Percentiles rank a stretch among this genome's conserved stretches.
These are phyloP conservation scores for Orthosia gracilis DNA, from an alignment of 2,888 invertebrate species.

Conservation along the genomic window DNA sequence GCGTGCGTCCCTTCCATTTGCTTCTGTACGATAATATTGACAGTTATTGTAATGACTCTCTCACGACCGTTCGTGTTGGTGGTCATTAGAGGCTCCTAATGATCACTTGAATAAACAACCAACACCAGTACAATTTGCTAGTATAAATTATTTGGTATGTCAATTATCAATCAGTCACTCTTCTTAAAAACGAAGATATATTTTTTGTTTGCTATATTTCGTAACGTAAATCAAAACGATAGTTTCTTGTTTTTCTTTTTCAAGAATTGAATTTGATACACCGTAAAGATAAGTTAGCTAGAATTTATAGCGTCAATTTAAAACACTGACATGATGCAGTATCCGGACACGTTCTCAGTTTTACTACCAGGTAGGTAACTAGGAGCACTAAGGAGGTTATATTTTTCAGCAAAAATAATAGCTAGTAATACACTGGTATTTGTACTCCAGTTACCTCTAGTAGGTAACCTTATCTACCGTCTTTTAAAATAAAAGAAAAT, in stretches of 20 bases:
- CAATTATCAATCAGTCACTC: not conserved
- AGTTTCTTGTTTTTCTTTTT: too few species aligned
- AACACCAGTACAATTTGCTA: not conserved
- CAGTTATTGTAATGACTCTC: not conserved
- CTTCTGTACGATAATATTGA: not conserved
- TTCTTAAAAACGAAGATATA: not conserved
- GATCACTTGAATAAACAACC: constrained; percentile 4
- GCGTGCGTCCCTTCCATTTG: not conserved
- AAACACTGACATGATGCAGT: constrained; percentile 38
- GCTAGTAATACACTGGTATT: constrained; percentile 18
- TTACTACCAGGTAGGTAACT: constrained; percentile 42
- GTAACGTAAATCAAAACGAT: not conserved
- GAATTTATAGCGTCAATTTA: constrained; percentile 47
- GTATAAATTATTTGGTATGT: not conserved
- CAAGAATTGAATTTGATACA: constrained; percentile 7
- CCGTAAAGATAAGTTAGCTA: not conserved
- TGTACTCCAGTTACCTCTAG: constrained; percentile 24
- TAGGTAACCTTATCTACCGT: constrained; percentile 20
- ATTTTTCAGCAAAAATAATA: constrained; percentile 52
- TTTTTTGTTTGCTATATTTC: not conserved
- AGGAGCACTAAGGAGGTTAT: constrained; percentile 29
- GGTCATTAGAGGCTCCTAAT: not conserved
- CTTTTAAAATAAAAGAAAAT: constrained; percentile 33
- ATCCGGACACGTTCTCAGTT: constrained; percentile 26
- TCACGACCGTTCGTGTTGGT: not conserved